Conservation (phyloP, 2,797 vertebrate species). For the Phataginus tricuspis region DNA sequence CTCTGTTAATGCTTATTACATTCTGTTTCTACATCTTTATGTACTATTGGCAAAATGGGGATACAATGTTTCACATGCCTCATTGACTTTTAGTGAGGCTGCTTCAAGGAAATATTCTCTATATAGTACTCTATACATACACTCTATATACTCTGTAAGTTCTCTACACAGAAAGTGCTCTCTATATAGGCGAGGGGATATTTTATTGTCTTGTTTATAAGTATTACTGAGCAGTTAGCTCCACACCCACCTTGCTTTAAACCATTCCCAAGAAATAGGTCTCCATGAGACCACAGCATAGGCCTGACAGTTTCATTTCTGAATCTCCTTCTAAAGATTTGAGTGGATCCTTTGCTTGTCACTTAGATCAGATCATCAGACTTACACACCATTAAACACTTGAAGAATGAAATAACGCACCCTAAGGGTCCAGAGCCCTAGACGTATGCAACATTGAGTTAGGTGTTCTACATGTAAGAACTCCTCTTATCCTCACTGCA, state of each 20-base stretch:
- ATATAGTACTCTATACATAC: no score
- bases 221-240: not conserved
- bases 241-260: not conserved
- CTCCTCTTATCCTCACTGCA: not conserved
- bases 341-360: not conserved
- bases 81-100: not conserved
- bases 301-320: not conserved
- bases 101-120: not conserved
- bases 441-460: not conserved
- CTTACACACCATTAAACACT: not conserved
- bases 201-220: conserved; percentile 21
- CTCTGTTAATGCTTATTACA: not conserved
- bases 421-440: not conserved
- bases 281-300: not conserved
- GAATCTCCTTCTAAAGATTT: not conserved
- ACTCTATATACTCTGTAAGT: no score
- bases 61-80: not conserved
- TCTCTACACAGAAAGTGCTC: no score
- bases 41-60: not conserved
- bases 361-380: not conserved
- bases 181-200: not conserved
- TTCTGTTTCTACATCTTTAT: not conserved
- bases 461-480: not conserved
- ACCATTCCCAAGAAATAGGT: not conserved
- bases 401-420: not conserved